phyloP scores from a whole-genome alignment of 2,797 vertebrate species.

The Argentina silus region DNA sequence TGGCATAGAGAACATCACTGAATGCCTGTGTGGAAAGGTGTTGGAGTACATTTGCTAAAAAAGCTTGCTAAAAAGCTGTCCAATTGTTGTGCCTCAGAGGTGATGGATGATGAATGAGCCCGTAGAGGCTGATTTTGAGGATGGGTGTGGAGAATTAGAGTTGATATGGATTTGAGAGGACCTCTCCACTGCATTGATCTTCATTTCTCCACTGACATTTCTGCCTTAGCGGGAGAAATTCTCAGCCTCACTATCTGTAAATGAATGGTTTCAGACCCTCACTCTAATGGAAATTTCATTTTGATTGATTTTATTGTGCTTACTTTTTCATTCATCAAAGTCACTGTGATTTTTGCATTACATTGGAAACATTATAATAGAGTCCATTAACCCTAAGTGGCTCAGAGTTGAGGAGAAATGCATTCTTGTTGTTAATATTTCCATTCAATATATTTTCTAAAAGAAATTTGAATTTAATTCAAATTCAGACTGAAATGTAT shows the following conservation, averaged over 20 bases:
- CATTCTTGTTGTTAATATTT: conserved; percentile 18
- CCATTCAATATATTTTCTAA: not conserved
- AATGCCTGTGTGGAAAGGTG: not conserved
- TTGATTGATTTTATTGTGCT: conserved; percentile 49
- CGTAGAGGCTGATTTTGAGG: conserved; percentile 19
- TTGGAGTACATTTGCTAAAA: conserved; percentile 9
- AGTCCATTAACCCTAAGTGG: conserved; percentile 39
- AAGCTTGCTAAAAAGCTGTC: conserved; percentile 10
- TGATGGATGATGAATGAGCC: conserved; percentile 37
- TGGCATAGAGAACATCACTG: not conserved
- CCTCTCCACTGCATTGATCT: conserved; percentile 57
- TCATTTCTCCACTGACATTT: conserved; percentile 57
- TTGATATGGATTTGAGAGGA: conserved; percentile 39
- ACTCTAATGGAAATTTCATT: conserved; percentile 51
- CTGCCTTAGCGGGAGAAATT: conserved; percentile 41
- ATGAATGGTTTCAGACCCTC: conserved; percentile 31
- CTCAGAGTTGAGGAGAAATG: conserved; percentile 1
- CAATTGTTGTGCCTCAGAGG: conserved; percentile 20
- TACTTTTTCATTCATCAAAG: conserved; percentile 48
- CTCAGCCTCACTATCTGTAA: conserved; percentile 28
- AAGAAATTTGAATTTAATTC: not conserved
- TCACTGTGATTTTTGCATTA: conserved; percentile 33
- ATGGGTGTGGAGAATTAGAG: conserved; percentile 26
- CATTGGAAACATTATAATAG: conserved; percentile 40
- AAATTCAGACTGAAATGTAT: not conserved